Conservation (phyloP, 2,113 vertebrate genomes). For the Sphyrna mokarran region DNA sequence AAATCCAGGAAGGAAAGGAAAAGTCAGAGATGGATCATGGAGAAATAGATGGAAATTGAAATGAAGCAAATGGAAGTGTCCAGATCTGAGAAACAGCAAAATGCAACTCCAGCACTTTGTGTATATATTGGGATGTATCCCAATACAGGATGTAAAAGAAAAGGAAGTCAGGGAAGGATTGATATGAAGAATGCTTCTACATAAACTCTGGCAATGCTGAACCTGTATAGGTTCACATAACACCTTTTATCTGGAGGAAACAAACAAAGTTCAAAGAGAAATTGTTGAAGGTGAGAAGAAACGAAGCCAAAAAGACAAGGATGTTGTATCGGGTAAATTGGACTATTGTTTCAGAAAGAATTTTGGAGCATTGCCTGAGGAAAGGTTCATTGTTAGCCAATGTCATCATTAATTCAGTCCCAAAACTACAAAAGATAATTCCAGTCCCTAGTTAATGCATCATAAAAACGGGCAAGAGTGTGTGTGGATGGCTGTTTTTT, state of each 20-base stretch:
- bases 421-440: not conserved
- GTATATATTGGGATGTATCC: not conserved
- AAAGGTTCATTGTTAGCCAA: not conserved
- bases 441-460: not conserved
- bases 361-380: not conserved
- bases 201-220: not conserved
- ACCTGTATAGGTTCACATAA: not conserved
- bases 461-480: not conserved
- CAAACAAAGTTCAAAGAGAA: not conserved
- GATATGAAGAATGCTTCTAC: not conserved
- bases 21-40: not conserved
- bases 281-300: not conserved
- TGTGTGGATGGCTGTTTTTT: not conserved
- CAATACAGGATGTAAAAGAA: not conserved
- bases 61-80: not conserved
- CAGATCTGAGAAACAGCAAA: not conserved
- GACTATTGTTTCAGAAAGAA: not conserved
- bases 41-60: not conserved
- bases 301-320: not conserved
- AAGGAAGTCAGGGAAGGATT: not conserved
- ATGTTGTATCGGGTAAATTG: not conserved
- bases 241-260: slow-evolving; percentile 11
- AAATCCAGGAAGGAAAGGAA: not conserved
- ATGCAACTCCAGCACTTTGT: not conserved
- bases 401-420: not conserved